These are phyloP conservation scores for Notocelia uddmanniana DNA, from an alignment of 2,888 invertebrate species.

Conservation along the genomic window DNA sequence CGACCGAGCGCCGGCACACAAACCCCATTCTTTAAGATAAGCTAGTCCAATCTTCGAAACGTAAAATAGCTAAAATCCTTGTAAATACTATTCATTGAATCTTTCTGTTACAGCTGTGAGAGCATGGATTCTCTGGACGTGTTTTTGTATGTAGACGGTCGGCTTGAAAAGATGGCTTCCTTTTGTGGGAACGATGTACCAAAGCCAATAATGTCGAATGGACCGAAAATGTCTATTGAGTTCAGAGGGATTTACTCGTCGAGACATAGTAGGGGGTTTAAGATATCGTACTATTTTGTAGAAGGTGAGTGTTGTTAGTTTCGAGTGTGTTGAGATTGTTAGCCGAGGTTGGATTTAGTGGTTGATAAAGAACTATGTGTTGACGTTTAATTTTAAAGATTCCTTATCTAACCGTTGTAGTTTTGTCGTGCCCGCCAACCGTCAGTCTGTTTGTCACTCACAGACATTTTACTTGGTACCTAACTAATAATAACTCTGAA, in stretches of 20 bases:
- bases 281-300: slow-evolving; percentile 94
- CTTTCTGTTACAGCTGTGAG: slow-evolving; percentile 88
- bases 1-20: slow-evolving; percentile 20
- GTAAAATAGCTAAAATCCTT: slow-evolving; percentile 43
- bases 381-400: not conserved
- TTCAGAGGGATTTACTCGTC: slow-evolving; percentile 92
- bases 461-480: too few species aligned
- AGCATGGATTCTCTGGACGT: slow-evolving; percentile 92
- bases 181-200: slow-evolving; percentile 94
- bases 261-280: slow-evolving; percentile 93
- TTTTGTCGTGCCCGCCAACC: not conserved
- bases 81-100: slow-evolving; percentile 52
- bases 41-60: slow-evolving; percentile 36
- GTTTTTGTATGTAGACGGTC: slow-evolving; percentile 92
- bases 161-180: slow-evolving; percentile 94
- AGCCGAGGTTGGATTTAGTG: not conserved
- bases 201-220: slow-evolving; percentile 97
- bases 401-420: not conserved
- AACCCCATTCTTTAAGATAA: slow-evolving; percentile 36
- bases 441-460: not conserved
- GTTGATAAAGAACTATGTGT: slow-evolving; percentile 8
- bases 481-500: not conserved
- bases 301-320: slow-evolving; percentile 89
- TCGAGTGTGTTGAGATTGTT: slow-evolving; percentile 26
- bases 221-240: slow-evolving; percentile 93